phyloP scores from a whole-genome alignment of 2,888 invertebrate genomes.

The Tenthredo scrophulariae region DNA sequence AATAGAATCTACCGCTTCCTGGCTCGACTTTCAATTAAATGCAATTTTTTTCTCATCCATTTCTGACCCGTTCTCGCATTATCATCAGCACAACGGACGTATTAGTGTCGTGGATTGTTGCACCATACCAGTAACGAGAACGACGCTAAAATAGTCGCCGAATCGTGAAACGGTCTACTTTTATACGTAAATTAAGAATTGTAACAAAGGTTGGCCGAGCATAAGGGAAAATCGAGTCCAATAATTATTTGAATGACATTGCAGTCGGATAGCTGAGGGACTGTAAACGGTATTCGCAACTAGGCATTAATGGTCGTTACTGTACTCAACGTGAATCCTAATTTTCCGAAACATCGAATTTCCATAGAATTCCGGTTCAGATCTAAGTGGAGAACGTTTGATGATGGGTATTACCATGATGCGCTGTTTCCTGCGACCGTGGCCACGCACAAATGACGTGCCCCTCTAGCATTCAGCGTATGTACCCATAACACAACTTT shows the following conservation, averaged over 20 bases:
- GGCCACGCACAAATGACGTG: constrained; percentile 64
- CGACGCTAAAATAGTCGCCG: background rate
- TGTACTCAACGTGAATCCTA: constrained; percentile 50
- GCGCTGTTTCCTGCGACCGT: constrained; percentile 77
- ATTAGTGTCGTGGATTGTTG: constrained; percentile 30
- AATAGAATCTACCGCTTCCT: constrained; percentile 77
- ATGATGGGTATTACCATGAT: constrained; percentile 78
- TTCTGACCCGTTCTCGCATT: constrained; percentile 50
- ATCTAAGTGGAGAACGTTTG: constrained; percentile 76
- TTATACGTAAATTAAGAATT: background rate
- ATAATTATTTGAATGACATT: background rate
- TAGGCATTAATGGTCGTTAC: constrained; percentile 49
- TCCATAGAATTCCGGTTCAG: constrained; percentile 66
- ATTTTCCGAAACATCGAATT: constrained; percentile 65
- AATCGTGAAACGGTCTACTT: constrained; percentile 15
- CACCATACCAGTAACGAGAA: background rate
- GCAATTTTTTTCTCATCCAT: constrained; percentile 59
- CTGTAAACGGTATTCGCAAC: constrained; percentile 24
- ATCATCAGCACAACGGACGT: constrained; percentile 44
- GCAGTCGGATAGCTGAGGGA: background rate
- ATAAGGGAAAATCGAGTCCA: background rate
- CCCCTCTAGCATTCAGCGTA: constrained; percentile 26
- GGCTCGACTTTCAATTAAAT: constrained; percentile 72
- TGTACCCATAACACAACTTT: background rate
- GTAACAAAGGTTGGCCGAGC: background rate